Conservation (phyloP, 1,140 invertebrate species). For the Pygmarrhopalites habei region DNA sequence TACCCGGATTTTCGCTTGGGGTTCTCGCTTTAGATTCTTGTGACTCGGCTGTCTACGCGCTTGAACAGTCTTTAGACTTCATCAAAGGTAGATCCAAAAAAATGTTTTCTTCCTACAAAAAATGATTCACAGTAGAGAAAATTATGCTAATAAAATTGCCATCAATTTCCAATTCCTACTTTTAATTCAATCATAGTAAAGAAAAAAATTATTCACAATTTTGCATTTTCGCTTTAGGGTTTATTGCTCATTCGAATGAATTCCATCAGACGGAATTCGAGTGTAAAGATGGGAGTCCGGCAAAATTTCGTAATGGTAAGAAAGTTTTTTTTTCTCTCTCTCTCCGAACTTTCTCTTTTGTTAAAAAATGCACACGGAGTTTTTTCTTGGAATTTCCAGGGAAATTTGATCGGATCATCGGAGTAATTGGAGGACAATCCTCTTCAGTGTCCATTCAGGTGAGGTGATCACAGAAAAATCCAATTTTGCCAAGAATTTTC, state of each 20-base stretch:
- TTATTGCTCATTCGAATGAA: constrained; percentile 48
- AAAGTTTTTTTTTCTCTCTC: no score
- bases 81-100: constrained; percentile 49
- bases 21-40: constrained; percentile 51
- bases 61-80: constrained; percentile 51
- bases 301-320: constrained; percentile 46
- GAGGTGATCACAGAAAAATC: constrained; percentile 4
- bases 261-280: constrained; percentile 47
- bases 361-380: no score
- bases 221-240: constrained; percentile 43
- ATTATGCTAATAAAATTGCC: no score
- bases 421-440: constrained; percentile 52
- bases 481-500: background rate
- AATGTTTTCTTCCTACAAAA: no score
- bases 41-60: constrained; percentile 48
- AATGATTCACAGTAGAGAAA: background rate
- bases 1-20: constrained; percentile 50
- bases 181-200: no score
- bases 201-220: no score
- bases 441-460: constrained; percentile 54
- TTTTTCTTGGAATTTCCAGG: no score
- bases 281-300: constrained; percentile 46
- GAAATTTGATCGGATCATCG: constrained; percentile 49
- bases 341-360: no score
- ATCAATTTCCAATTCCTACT: no score